phyloP scores from a whole-genome alignment of 2,113 vertebrate species.

The Daphoenositta chrysoptera region DNA sequence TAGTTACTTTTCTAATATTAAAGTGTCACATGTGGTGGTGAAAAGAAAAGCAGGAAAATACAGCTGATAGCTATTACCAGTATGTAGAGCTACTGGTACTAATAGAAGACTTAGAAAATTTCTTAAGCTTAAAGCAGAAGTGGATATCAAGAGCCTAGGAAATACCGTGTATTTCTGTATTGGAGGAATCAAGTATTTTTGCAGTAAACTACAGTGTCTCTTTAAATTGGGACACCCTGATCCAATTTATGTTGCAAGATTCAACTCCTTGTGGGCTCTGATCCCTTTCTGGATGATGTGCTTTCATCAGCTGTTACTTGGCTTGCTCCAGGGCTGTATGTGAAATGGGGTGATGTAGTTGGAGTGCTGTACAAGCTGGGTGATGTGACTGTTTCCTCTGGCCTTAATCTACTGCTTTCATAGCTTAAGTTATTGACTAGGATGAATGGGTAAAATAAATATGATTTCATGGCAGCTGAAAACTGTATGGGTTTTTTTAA shows the following conservation, averaged over 20 bases:
- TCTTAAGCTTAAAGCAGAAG: neutral
- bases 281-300: neutral
- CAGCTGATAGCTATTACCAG: neutral
- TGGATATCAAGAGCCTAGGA: neutral
- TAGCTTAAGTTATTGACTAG: neutral
- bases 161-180: neutral
- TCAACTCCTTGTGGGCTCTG: neutral
- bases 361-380: neutral
- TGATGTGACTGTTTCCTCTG: neutral
- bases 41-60: neutral
- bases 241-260: neutral
- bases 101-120: neutral
- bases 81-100: neutral
- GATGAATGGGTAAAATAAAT: neutral
- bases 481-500: neutral
- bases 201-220: neutral
- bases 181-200: neutral
- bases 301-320: neutral
- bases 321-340: neutral
- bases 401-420: neutral
- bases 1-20: neutral
- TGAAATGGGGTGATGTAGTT: neutral
- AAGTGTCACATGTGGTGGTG: neutral
- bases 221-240: neutral
- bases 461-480: neutral